phyloP scores from a whole-genome alignment of 2,113 vertebrate genomes.

The Pyrgilauda ruficollis region DNA sequence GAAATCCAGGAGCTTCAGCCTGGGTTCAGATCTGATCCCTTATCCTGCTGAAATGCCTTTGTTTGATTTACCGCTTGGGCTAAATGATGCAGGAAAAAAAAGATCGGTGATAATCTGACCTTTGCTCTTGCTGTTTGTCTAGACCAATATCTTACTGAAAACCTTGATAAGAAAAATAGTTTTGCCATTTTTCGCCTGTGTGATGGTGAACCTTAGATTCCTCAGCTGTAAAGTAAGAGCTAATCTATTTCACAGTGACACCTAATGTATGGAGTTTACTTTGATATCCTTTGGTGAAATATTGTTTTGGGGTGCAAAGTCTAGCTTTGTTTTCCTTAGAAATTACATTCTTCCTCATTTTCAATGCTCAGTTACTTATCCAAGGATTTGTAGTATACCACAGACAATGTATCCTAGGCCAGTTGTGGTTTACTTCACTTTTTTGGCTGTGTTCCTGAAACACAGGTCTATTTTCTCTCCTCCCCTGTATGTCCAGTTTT shows the following conservation, averaged over 20 bases:
- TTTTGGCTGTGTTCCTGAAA: not conserved
- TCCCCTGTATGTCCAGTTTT: not conserved
- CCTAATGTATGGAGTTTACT: not conserved
- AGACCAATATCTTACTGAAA: conserved; percentile 2
- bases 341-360: not conserved
- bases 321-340: not conserved
- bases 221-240: not conserved
- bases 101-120: not conserved
- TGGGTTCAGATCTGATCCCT: not conserved
- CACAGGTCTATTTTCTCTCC: not conserved
- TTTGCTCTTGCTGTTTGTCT: conserved; percentile 24
- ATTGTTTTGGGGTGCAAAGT: not conserved
- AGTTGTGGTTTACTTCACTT: not conserved
- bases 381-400: not conserved
- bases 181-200: not conserved
- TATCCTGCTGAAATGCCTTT: not conserved
- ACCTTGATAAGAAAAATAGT: not conserved
- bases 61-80: conserved; percentile 13
- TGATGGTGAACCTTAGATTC: not conserved
- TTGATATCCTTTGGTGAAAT: not conserved
- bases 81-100: conserved; percentile 22
- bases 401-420: not conserved
- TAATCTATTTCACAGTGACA: not conserved
- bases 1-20: conserved; percentile 8
- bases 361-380: not conserved